Percentiles rank a stretch among this genome's conserved stretches.
Evolutionary conservation across 2,888 invertebrate genomes (phyloP).

Genomic region (Zygaena filipendulae): DNA sequence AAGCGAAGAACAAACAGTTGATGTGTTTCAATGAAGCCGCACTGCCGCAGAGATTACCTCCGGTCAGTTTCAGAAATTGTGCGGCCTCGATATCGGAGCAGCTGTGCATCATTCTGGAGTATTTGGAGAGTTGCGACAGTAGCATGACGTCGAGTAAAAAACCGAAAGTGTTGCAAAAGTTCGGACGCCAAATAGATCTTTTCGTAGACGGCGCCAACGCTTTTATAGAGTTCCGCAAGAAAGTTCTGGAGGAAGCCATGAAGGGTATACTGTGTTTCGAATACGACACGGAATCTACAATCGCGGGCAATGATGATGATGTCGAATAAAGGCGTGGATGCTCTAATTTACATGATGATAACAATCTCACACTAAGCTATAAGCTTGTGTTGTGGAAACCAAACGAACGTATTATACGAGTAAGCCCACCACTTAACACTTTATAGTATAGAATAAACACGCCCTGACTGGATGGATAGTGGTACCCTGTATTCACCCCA

Average conservation of each 20-base stretch:
- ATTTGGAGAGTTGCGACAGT: conserved; percentile 37
- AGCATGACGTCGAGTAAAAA: conserved; percentile 39
- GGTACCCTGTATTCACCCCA: too few species aligned
- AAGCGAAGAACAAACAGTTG: conserved; percentile 22
- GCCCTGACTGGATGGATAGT: too few species aligned
- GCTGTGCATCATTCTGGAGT: conserved; percentile 27
- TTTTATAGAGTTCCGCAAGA: conserved; percentile 29
- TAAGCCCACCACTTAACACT: too few species aligned
- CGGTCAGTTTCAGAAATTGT: conserved; percentile 20
- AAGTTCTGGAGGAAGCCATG: conserved; percentile 25
- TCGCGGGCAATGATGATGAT: too few species aligned
- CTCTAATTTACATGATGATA: too few species aligned
- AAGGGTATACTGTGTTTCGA: conserved; percentile 23
- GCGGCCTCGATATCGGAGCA: conserved; percentile 31
- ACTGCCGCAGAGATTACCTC: conserved; percentile 1
- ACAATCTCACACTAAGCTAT: too few species aligned
- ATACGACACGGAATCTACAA: too few species aligned
- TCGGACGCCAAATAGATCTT: conserved; percentile 40
- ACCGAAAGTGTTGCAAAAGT: conserved; percentile 22
- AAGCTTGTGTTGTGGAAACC: too few species aligned
- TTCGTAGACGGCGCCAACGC: conserved; percentile 27
- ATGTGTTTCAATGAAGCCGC: conserved; percentile 23
- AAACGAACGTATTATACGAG: too few species aligned
- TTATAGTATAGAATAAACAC: too few species aligned
- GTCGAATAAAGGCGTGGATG: too few species aligned